Base-by-base conservation (phyloP, 2,113 vertebrate genomes). In the Willisornis vidua region DNA sequence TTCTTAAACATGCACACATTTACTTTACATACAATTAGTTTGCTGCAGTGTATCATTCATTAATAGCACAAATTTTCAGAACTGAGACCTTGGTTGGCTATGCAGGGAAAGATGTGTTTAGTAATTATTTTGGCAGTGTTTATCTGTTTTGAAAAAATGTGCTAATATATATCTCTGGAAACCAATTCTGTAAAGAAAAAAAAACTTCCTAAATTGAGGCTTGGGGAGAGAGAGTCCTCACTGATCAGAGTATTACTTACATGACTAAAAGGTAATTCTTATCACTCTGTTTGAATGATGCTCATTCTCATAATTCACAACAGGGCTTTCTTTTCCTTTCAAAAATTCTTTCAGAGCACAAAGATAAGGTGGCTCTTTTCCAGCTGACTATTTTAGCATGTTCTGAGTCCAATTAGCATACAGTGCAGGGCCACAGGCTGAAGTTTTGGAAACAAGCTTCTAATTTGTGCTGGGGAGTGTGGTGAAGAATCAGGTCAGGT, bases 1-100 rank as follows among this genome's bases (percentile, higher is more conserved):
- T 98, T 97, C 96, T 96, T 96, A 96, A 98, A 97, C 97, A 94
- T 87, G 76, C 87, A 89, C 72, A 88, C 76, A 2, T 96, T 97
- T 96, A 96, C 96, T 97, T 98, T 97, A 98, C 95, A 94, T 97
- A 97, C 96, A 97, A 97, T 97, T 97, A 96, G 79, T 96, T 97
- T 98, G 95, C 94, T 96, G 90, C 68, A 74, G 55, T 89, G 52
- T 95, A 84, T 85, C 88, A 63, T 96, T 97, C 97, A 97, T 97
- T 97, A 97, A 96, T 95, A 96, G 84, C 11, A 4, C 37, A 43
- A 80, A 62, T 97, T 97, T 96, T 93, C 71, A 87, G 78, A 91
- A 87, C 39, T 48, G 61, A 92, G 75, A 72, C 82, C 70, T 87
- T 57, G 41, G 33, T 82, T 96, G 89, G 78, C 73, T 94, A 46